Base-by-base conservation (phyloP, 2,888 invertebrate genomes). In the Lordiphosa andalusiaca region DNA sequence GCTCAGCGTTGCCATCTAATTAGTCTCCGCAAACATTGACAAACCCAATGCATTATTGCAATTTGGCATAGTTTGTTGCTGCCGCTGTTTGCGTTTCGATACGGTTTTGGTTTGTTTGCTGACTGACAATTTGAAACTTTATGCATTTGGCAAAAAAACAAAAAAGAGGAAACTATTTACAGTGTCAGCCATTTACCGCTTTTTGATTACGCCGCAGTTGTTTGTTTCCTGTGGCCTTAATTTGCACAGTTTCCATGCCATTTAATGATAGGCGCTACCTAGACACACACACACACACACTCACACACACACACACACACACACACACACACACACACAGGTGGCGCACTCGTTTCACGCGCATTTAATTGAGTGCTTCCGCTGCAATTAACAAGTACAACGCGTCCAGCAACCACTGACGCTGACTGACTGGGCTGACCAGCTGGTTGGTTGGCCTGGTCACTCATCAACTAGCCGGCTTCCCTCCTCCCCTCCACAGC, bases 301-400 rank as follows among this genome's bases (percentile, higher is more conserved):
- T 19, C 3, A 36, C n/a, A 57, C 7, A 48, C 12, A 36, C 12
- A 57, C 6, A 48, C 12, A 44, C 6, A 33, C 25, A 41, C 16
- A 37, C 36, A 36, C 6, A 33, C n/a, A 61, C 38, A 35, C 6
- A 33, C 5, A 36, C 12, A 16, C 12, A 68, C 80, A 80, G 80
- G 83, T 80, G 83, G 76, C 77, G 77, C 67, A 70, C 67, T 77
- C 77, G 81, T 80, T 82, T 80, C 83, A 80, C 80, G 80, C 80
- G 80, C 80, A 76, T 80, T 80, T 80, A 80, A 80, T 80, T 80
- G 80, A 80, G 80, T 80, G 83, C 80, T 80, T 80, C 80, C 80
- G 80, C 83, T 73, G 80, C 80, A 82, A 80, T 80, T 80, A 80
- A 80, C 83, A 78, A 80, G 72, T 80, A 72, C 80, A 71, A 71